phyloP scores from a whole-genome alignment of 2,888 invertebrate species.

The Patella ulyssiponensis region DNA sequence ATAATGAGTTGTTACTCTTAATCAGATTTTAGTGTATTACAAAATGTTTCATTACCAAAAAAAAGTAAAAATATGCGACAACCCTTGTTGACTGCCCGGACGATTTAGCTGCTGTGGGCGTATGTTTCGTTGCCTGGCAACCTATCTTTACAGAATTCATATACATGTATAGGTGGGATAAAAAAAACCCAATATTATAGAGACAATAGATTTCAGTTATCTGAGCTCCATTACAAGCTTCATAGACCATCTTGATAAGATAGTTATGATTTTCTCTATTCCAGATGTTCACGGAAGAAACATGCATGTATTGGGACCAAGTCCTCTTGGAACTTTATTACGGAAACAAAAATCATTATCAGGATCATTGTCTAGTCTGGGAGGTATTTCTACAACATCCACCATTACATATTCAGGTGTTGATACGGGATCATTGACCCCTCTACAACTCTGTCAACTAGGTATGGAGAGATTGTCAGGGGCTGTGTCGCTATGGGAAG shows the following conservation, averaged over 20 bases:
- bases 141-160: too few relatives aligned
- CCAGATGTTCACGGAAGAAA: slow-evolving; percentile 29
- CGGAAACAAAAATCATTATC: slow-evolving; percentile 54
- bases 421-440: slow-evolving; percentile 80
- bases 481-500: slow-evolving; percentile 95
- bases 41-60: too few relatives aligned
- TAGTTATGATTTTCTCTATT: background rate
- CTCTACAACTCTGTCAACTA: slow-evolving; percentile 90
- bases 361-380: slow-evolving; percentile 56
- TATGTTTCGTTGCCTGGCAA: too few relatives aligned
- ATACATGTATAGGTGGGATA: too few relatives aligned
- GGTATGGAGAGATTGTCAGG: slow-evolving; percentile 94
- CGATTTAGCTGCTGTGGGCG: too few relatives aligned
- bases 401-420: slow-evolving; percentile 63
- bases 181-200: too few relatives aligned
- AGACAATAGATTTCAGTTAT: background rate
- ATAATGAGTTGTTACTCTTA: too few relatives aligned
- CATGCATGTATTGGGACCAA: slow-evolving; percentile 32
- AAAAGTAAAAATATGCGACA: too few relatives aligned
- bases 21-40: too few relatives aligned
- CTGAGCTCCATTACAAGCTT: background rate
- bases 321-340: slow-evolving; percentile 36
- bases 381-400: slow-evolving; percentile 58
- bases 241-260: too few relatives aligned
- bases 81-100: too few relatives aligned